Conservation (phyloP, 2,113 vertebrate species). For the Coryphaenoides rupestris region DNA sequence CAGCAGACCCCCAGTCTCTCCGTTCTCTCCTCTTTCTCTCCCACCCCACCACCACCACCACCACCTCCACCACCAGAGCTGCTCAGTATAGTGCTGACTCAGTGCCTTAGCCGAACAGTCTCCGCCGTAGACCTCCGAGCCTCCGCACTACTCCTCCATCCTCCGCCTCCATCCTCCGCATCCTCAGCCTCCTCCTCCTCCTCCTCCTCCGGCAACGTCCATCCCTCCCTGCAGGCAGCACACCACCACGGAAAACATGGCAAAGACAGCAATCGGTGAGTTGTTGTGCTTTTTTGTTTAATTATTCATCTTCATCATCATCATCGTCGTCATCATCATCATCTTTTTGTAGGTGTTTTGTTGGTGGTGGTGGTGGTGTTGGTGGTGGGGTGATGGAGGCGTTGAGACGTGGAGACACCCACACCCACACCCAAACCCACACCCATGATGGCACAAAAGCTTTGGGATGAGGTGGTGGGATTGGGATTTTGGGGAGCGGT, state of each 20-base stretch:
- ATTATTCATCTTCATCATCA: neutral
- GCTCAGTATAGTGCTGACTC: constrained; percentile 74
- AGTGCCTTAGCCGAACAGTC: constrained; percentile 76
- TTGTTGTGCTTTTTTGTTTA: constrained; percentile 32
- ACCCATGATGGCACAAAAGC: constrained; percentile 72
- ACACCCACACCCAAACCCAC: no score
- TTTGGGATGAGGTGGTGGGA: constrained; percentile 49
- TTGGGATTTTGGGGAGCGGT: constrained; percentile 55
- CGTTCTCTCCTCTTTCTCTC: constrained; percentile 32
- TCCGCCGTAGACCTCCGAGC: constrained; percentile 1
- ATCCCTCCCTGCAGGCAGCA: constrained; percentile 24
- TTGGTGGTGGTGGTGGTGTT: neutral
- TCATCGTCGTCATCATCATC: no score
- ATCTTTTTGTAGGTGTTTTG: neutral
- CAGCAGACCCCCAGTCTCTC: constrained; percentile 45
- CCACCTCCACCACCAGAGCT: no score
- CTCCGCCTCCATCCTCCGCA: no score
- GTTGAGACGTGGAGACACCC: constrained; percentile 54
- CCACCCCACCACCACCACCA: no score
- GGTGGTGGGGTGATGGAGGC: neutral
- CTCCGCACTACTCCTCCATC: constrained; percentile 37
- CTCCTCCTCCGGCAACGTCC: constrained; percentile 38
- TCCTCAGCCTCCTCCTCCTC: no score
- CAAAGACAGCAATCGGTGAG: constrained; percentile 77
- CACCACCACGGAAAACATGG: constrained; percentile 60